These are phyloP conservation scores for Hydrocynus forskahlii DNA, from an alignment of 2,797 vertebrate species.

Conservation along the genomic window DNA sequence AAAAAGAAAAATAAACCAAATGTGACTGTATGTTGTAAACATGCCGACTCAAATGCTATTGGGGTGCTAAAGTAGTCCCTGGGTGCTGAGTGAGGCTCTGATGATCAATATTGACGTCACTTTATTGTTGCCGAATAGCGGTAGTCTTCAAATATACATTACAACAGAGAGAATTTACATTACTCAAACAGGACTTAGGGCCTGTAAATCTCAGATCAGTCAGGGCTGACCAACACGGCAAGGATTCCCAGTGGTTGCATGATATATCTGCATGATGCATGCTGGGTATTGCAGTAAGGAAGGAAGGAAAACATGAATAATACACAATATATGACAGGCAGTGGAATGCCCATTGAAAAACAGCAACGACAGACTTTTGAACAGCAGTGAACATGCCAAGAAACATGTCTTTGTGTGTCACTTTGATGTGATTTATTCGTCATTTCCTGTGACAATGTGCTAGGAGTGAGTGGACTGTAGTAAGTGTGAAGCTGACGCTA, in stretches of 20 bases:
- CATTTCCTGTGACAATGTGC: slow-evolving; percentile 21
- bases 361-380: not conserved
- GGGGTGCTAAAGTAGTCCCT: no score
- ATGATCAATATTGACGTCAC: no score
- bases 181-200: not conserved
- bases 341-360: not conserved
- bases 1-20: not conserved
- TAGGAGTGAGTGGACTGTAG: slow-evolving; percentile 45
- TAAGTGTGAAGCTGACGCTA: slow-evolving; percentile 64
- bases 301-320: not conserved
- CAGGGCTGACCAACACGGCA: not conserved
- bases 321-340: not conserved
- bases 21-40: not conserved
- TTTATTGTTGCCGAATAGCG: no score
- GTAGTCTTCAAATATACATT: no score
- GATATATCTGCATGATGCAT: not conserved
- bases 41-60: not conserved
- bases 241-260: not conserved
- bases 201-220: not conserved
- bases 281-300: not conserved
- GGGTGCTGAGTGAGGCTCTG: no score
- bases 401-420: not conserved
- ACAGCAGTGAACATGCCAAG: not conserved
- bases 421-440: slow-evolving; percentile 9
- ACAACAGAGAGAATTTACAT: no score